Percentiles rank a stretch among this genome's conserved stretches.
These are phyloP conservation scores for Sandelia bainsii DNA, from an alignment of 2,797 vertebrate species.

Conservation along the genomic window DNA sequence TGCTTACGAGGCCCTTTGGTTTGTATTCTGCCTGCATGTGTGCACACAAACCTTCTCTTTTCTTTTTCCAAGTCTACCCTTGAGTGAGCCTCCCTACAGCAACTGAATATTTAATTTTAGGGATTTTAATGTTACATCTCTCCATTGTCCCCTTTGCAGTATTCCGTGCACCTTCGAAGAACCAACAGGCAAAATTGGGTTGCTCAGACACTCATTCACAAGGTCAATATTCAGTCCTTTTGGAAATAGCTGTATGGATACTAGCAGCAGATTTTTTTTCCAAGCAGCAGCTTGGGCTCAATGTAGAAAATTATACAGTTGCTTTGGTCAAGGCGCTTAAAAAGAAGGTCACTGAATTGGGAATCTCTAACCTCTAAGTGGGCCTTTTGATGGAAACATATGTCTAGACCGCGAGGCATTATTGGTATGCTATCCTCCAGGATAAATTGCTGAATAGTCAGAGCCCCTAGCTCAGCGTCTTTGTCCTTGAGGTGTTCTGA, in stretches of 20 bases:
- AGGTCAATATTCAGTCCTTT: slow-evolving; percentile 29
- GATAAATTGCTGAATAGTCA: slow-evolving; percentile 54
- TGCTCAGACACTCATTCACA: slow-evolving; percentile 7
- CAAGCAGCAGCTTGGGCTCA: slow-evolving; percentile 35
- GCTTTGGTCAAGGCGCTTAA: slow-evolving; percentile 52
- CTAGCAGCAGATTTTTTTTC: slow-evolving; percentile 13
- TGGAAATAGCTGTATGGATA: slow-evolving; percentile 14
- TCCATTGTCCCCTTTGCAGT: slow-evolving; percentile 1
- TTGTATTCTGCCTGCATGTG: slow-evolving; percentile 34
- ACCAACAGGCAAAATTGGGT: slow-evolving; percentile 13
- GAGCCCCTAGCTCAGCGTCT: slow-evolving; percentile 23
- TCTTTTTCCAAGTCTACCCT: slow-evolving; percentile 35
- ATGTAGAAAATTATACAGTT: slow-evolving; percentile 56
- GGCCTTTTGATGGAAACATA: slow-evolving; percentile 59
- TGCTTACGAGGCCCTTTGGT: slow-evolving; percentile 47
- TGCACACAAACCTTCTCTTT: slow-evolving; percentile 26
- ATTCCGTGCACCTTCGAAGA: slow-evolving; percentile 2
- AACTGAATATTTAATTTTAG: slow-evolving; percentile 21
- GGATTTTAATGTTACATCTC: slow-evolving; percentile 2
- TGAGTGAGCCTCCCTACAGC: slow-evolving; percentile 2
- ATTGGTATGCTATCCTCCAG: slow-evolving; percentile 58
- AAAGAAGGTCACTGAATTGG: slow-evolving; percentile 63
- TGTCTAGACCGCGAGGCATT: slow-evolving; percentile 60
- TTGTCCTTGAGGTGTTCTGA: slow-evolving; percentile 67
- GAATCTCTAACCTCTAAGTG: slow-evolving; percentile 51